A percentile compares a stretch with the other conserved stretches of the same genome.
Conservation (phyloP, 2,888 invertebrate species). For the Disparrhopalites patrizii region DNA sequence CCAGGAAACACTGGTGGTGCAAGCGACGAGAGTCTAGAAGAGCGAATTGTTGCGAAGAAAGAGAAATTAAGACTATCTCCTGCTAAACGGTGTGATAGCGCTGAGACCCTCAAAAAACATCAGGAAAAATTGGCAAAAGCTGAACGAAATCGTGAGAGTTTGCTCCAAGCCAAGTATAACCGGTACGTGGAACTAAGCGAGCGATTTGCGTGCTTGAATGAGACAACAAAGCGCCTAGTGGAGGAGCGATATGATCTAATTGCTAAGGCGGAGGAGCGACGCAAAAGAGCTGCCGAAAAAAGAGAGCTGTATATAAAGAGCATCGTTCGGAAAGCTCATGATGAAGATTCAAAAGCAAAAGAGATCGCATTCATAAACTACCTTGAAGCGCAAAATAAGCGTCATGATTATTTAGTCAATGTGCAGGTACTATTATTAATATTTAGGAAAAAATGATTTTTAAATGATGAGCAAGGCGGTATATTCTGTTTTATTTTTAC, state of each 20-base stretch:
- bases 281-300: constrained; percentile 84
- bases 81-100: constrained; percentile 49
- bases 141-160: constrained; percentile 74
- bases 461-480: too few species aligned
- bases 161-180: constrained; percentile 61
- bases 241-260: constrained; percentile 39
- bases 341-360: constrained; percentile 92
- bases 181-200: constrained; percentile 47
- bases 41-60: constrained; percentile 38
- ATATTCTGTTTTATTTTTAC: constrained; percentile 9
- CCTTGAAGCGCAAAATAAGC: constrained; percentile 84
- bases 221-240: constrained; percentile 44
- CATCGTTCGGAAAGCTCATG: constrained; percentile 91
- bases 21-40: constrained; percentile 15
- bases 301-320: constrained; percentile 73
- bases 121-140: constrained; percentile 91
- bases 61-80: constrained; percentile 45
- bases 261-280: constrained; percentile 49
- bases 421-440: constrained; percentile 71
- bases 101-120: constrained; percentile 66
- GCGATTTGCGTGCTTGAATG: constrained; percentile 45
- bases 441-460: neutral
- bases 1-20: neutral
- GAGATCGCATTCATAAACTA: constrained; percentile 97
- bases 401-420: constrained; percentile 82